Evolutionary conservation across 2,888 invertebrate species (phyloP).

Genomic region (Agonopterix alstromeriana): DNA sequence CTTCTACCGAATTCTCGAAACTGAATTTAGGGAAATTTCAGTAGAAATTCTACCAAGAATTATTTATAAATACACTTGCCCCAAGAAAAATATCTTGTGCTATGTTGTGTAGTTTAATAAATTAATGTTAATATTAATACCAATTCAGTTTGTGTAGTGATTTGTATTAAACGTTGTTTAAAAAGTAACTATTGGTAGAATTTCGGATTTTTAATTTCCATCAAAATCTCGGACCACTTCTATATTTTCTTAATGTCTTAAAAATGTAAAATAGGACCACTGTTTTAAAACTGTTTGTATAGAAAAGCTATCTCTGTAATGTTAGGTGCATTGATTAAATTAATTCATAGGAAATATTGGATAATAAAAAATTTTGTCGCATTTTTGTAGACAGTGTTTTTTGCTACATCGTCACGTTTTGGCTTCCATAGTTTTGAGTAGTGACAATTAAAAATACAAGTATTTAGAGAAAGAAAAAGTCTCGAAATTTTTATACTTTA

Average conservation of each 20-base stretch:
- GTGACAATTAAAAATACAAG: constrained; percentile 16
- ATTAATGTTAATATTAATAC: too few species aligned
- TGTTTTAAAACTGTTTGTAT: constrained; percentile 29
- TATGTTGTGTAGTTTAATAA: too few species aligned
- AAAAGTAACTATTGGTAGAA: background rate
- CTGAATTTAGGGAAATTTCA: constrained; percentile 19
- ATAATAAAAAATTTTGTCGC: constrained; percentile 29
- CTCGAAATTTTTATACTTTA: constrained; percentile 50
- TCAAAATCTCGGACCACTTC: constrained; percentile 59
- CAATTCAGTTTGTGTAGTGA: background rate
- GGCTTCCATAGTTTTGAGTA: constrained; percentile 73
- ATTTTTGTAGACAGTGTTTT: constrained; percentile 44
- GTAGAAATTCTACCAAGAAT: constrained; percentile 13
- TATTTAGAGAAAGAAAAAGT: constrained; percentile 6
- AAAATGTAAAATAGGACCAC: constrained; percentile 54
- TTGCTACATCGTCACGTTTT: constrained; percentile 50
- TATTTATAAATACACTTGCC: constrained; percentile 1
- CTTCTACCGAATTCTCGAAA: constrained; percentile 33
- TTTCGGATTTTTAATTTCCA: constrained; percentile 7
- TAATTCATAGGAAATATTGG: constrained; percentile 8
- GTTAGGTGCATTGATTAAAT: constrained; percentile 40
- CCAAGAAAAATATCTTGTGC: background rate
- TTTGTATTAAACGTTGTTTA: background rate
- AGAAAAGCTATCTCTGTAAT: constrained; percentile 64
- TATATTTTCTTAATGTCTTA: constrained; percentile 54